A percentile compares a stretch with the other conserved stretches of the same genome.
phyloP scores from a whole-genome alignment of 1,140 invertebrate genomes.

The Yoshiicerus persimilis region DNA sequence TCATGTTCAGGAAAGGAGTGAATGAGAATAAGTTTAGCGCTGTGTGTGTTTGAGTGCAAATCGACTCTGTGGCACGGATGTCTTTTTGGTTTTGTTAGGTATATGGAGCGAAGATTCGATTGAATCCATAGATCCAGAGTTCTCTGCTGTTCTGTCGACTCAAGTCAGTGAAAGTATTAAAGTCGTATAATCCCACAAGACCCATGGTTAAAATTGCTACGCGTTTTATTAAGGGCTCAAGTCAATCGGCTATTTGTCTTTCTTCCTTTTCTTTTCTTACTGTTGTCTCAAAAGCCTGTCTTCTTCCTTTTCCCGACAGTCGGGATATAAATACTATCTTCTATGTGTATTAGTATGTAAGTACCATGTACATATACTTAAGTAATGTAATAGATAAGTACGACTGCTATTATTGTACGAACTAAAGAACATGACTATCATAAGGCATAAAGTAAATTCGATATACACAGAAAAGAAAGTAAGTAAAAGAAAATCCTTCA shows the following conservation, averaged over 20 bases:
- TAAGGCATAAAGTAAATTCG: not conserved
- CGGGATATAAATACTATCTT: not conserved
- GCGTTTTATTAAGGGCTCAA: constrained; percentile 22
- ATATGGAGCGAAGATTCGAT: not conserved
- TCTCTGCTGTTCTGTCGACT: not conserved
- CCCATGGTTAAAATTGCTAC: constrained; percentile 22
- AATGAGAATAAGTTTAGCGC: not conserved
- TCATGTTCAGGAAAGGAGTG: too few relatives aligned
- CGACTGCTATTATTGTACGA: not conserved
- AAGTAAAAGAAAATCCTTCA: constrained; percentile 11
- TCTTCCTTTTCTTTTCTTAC: not conserved
- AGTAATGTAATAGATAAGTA: not conserved
- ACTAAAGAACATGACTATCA: not conserved
- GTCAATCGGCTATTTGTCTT: constrained; percentile 19
- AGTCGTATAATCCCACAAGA: constrained; percentile 19
- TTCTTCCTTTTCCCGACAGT: not conserved
- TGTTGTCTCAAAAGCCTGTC: not conserved
- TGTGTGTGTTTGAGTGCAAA: not conserved
- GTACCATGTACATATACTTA: not conserved
- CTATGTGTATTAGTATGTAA: not conserved
- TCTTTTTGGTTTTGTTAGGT: not conserved
- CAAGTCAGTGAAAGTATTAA: constrained; percentile 19
- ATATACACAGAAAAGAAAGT: not conserved
- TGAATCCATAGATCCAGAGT: not conserved
- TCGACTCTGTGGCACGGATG: not conserved